Evolutionary conservation across 2,113 vertebrate species (phyloP), one percentile per base, ranked within the genome.

Genomic region (Phylloscopus trochiloides): DNA sequence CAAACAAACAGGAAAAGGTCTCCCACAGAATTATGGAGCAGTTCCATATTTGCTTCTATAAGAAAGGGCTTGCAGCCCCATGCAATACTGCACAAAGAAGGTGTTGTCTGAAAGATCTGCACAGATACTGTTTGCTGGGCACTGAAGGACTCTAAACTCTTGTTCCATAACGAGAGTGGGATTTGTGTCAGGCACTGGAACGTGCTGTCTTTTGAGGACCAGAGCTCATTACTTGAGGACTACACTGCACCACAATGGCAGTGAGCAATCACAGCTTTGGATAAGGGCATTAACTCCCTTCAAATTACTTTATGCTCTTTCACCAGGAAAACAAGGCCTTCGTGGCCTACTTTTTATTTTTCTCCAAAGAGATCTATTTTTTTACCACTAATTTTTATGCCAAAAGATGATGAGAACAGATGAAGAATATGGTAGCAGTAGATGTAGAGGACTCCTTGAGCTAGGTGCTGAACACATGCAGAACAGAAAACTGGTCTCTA

Each of bases 1-100:
- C 85, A 92, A 88, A 71, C 55, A 67, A 92, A 88, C 76, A 88
- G 79, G 65, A 81, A 71, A 93, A 80, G 32, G 72, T 94, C 92
- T 94, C 94, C 85, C 90, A 88, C 50, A 63, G 91, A 93, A 94
- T 87, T 79, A 88, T 67, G 68, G 88, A 96, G 92, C 78, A 92
- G 85, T 90, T 95, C 82, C 72, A 82, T 96, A 93, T 86, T 92
- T 96, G 67, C 67, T 80, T 77, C 90, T 67, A 25, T 93, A 92
- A 74, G 92, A 92, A 92, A 94, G 36, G 36, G 61, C 51, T 93
- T 83, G 91, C 71, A 96, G 90, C 75, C 92, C 43, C 78, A 77
- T 67, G 51, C 74, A 77, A 31, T 26, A 31, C 58, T 62, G 31
- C 47, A 95, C 92, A 95, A 96, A 96, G 94, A 75, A 72, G 84